Conservation (phyloP, 1,140 invertebrate genomes). For the Pseudomyrmex gracilis region DNA sequence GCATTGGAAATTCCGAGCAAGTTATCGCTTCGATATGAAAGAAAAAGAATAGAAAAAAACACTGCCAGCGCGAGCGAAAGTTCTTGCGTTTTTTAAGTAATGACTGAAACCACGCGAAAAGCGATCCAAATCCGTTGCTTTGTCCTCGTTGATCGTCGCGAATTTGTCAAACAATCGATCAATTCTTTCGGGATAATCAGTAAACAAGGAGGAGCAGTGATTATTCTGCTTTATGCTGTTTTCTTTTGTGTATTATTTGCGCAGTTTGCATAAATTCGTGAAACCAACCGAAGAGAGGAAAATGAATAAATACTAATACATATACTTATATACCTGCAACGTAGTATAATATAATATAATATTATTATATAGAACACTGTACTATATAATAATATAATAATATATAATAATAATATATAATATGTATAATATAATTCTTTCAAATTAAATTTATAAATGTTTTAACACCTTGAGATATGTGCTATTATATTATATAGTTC, state of each 20-base stretch:
- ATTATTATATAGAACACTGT: no score
- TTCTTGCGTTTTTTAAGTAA: constrained; percentile 22
- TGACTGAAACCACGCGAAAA: constrained; percentile 41
- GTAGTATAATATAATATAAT: background rate
- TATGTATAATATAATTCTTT: no score
- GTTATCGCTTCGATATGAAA: background rate
- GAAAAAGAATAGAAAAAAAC: constrained; percentile 42
- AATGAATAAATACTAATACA: background rate
- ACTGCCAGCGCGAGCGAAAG: constrained; percentile 65
- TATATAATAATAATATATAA: no score
- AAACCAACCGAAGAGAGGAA: background rate
- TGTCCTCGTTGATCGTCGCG: constrained; percentile 10
- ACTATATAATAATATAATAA: no score
- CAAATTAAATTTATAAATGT: no score
- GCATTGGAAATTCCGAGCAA: background rate
- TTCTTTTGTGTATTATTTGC: constrained; percentile 13
- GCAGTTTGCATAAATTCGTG: constrained; percentile 33
- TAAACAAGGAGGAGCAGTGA: constrained; percentile 22
- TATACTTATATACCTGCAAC: background rate
- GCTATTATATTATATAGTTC: no score
- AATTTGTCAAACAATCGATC: background rate
- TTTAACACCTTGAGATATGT: no score
- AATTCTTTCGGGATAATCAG: constrained; percentile 49
- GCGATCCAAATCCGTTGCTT: constrained; percentile 30
- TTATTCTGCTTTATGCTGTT: constrained; percentile 10